These are phyloP conservation scores for Mallotus villosus DNA, from an alignment of 2,797 vertebrate genomes.

Conservation along the genomic window DNA sequence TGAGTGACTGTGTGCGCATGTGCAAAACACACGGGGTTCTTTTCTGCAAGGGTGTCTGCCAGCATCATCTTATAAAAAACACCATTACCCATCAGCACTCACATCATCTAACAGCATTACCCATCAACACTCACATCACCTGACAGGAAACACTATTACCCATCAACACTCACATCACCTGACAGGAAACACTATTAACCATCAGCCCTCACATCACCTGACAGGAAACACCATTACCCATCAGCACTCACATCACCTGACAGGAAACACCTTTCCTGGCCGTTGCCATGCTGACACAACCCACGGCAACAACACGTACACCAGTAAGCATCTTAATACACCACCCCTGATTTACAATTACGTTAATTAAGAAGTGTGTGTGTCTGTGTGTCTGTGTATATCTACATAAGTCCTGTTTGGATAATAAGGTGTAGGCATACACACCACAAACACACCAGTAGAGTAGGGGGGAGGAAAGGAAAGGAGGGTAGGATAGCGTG, in stretches of 20 bases:
- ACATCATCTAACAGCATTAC: not conserved
- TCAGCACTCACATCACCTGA: too few relatives aligned
- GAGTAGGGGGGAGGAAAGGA: slow-evolving; percentile 10
- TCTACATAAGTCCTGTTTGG: slow-evolving; percentile 33
- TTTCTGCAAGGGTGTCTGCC: not conserved
- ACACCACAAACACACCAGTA: not conserved
- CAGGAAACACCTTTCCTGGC: not conserved
- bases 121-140: too few relatives aligned
- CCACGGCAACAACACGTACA: not conserved
- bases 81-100: too few relatives aligned
- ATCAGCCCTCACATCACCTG: too few relatives aligned
- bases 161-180: not conserved
- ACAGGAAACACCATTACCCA: too few relatives aligned
- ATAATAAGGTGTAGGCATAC: slow-evolving; percentile 35
- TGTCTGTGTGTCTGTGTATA: not conserved
- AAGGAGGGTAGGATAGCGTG: not conserved
- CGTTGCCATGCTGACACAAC: not conserved
- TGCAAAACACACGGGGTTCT: not conserved
- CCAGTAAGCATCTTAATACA: slow-evolving; percentile 23
- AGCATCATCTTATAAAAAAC: not conserved
- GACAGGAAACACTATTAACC: too few relatives aligned
- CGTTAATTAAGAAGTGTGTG: not conserved
- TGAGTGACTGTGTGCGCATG: slow-evolving; percentile 2
- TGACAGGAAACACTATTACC: not conserved
- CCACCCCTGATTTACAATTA: slow-evolving; percentile 1